A percentile compares a stretch with the other conserved stretches of the same genome.
Evolutionary conservation across 2,113 vertebrate species (phyloP).

Genomic region (Craseonycteris thonglongyai): DNA sequence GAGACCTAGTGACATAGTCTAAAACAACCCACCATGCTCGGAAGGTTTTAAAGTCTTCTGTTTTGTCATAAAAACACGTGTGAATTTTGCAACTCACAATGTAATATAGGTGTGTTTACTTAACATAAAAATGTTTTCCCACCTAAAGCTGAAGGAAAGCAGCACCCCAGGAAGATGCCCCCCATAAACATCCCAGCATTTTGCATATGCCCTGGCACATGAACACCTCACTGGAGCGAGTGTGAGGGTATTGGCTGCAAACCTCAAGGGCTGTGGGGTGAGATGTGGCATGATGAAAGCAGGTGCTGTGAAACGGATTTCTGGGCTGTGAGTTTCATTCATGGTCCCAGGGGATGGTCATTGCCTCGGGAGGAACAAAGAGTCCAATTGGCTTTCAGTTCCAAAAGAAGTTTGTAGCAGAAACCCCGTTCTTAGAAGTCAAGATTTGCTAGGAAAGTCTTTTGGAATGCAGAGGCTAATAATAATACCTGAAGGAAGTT

Average conservation of each 20-base stretch:
- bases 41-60: background rate
- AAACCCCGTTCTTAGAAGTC: background rate
- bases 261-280: background rate
- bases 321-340: background rate
- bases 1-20: background rate
- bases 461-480: background rate
- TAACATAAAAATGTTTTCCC: background rate
- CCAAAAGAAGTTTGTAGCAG: background rate
- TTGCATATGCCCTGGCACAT: background rate
- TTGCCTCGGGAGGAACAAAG: background rate
- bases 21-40: background rate
- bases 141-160: background rate
- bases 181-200: too few species aligned
- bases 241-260: background rate
- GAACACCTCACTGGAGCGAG: fast-evolving
- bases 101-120: background rate
- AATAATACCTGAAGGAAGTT: background rate
- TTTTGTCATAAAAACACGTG: background rate
- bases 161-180: background rate
- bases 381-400: background rate
- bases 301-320: background rate
- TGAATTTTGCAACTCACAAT: background rate
- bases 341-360: background rate
- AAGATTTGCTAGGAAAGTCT: background rate
- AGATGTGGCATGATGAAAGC: background rate